These are phyloP conservation scores for Nymphalis polychloros DNA, from an alignment of 2,888 invertebrate genomes.

Conservation along the genomic window DNA sequence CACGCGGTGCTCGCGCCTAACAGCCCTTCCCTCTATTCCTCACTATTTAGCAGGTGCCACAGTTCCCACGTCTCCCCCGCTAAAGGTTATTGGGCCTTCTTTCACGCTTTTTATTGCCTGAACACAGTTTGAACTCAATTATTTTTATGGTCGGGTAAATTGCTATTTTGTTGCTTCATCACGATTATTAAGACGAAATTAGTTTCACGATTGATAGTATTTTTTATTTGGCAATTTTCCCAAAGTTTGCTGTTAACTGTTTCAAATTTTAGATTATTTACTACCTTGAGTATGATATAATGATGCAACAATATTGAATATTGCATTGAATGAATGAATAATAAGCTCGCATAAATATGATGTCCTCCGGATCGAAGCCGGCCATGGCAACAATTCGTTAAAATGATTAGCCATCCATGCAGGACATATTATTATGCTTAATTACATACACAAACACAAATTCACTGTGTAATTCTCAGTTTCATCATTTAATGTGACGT, in stretches of 20 bases:
- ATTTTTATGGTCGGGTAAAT: constrained; percentile 80
- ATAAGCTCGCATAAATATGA: too few species aligned
- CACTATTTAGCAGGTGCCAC: constrained; percentile 71
- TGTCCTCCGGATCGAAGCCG: too few species aligned
- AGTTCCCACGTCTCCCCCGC: constrained; percentile 72
- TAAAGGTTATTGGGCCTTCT: constrained; percentile 79
- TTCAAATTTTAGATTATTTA: constrained; percentile 31
- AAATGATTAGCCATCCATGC: too few species aligned
- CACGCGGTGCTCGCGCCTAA: constrained; percentile 66
- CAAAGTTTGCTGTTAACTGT: constrained; percentile 29
- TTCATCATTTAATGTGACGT: too few species aligned
- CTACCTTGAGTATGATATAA: neutral
- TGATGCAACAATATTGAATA: neutral
- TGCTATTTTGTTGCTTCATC: constrained; percentile 81
- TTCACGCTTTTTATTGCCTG: constrained; percentile 80
- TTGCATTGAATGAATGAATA: too few species aligned
- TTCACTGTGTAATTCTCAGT: too few species aligned
- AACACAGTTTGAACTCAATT: constrained; percentile 82
- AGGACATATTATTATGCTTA: too few species aligned
- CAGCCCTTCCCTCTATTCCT: constrained; percentile 71
- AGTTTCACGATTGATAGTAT: constrained; percentile 72
- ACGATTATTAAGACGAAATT: constrained; percentile 78
- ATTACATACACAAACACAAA: too few species aligned
- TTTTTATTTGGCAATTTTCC: constrained; percentile 54
- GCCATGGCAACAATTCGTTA: too few species aligned